Percentiles rank a stretch among this genome's conserved stretches.
Conservation (phyloP, 2,113 vertebrate genomes). For the Megaceryle maxima region DNA sequence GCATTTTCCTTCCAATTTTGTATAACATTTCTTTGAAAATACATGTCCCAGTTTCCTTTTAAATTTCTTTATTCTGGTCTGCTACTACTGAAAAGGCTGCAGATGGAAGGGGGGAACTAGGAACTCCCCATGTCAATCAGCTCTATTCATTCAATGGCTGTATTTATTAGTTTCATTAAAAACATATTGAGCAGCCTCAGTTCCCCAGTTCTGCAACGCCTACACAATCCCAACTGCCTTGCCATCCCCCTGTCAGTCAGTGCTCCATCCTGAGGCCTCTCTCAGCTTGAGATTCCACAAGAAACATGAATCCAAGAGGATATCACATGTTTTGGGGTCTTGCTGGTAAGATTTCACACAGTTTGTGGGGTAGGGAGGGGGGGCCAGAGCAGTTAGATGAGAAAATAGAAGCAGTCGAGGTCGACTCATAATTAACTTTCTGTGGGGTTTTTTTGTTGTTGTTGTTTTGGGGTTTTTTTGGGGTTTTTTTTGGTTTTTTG, state of each 20-base stretch:
- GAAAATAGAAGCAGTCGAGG: background rate
- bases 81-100: slow-evolving; percentile 37
- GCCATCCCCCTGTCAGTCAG: background rate
- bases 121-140: slow-evolving; percentile 26
- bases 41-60: background rate
- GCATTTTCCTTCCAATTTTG: slow-evolving; percentile 25
- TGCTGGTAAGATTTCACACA: slow-evolving; percentile 18
- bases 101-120: slow-evolving; percentile 30
- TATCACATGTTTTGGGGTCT: background rate
- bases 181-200: background rate
- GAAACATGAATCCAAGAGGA: slow-evolving; percentile 6
- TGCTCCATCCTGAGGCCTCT: slow-evolving; percentile 23
- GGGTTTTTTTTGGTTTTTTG: too few relatives aligned
- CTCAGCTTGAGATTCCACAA: slow-evolving; percentile 21
- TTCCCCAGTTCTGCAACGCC: background rate
- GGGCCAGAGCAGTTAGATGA: background rate
- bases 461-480: background rate
- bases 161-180: slow-evolving; percentile 58
- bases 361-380: background rate
- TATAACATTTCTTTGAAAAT: slow-evolving; percentile 24
- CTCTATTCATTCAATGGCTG: slow-evolving; percentile 17
- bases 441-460: too few relatives aligned
- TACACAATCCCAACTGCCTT: background rate
- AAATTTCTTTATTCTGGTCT: slow-evolving; percentile 12
- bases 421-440: background rate